Conservation (phyloP, 2,113 vertebrate species). For the Coptodon rendalli region DNA sequence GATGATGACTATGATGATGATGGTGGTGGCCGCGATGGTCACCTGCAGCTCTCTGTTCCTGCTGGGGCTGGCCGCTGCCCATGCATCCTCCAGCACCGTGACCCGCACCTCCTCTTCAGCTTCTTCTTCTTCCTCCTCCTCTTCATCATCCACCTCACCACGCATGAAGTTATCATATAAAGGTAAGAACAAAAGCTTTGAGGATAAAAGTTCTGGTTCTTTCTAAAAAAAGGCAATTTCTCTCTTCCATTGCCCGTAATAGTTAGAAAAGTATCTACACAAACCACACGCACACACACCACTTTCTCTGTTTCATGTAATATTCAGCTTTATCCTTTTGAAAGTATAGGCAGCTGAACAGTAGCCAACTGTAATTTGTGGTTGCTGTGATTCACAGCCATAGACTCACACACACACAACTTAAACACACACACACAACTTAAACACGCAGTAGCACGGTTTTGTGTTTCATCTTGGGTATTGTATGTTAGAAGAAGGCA, state of each 20-base stretch:
- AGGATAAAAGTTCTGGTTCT: not conserved
- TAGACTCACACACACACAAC: not conserved
- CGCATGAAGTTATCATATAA: constrained; percentile 74
- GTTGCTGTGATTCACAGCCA: constrained; percentile 10
- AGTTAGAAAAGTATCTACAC: not conserved
- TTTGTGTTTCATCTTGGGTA: constrained; percentile 12
- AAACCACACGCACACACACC: not conserved
- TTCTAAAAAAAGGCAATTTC: not conserved
- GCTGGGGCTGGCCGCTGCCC: constrained; percentile 54
- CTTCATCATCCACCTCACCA: constrained; percentile 58
- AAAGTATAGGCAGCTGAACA: constrained; percentile 35
- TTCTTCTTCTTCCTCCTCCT: constrained; percentile 19
- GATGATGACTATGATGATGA: constrained; percentile 70
- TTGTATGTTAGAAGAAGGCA: constrained; percentile 11
- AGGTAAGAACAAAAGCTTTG: constrained; percentile 51
- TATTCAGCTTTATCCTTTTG: constrained; percentile 1
- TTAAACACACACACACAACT: not conserved
- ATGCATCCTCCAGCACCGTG: constrained; percentile 42
- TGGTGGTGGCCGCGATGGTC: constrained; percentile 55
- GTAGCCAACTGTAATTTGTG: constrained; percentile 37
- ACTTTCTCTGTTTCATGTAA: not conserved
- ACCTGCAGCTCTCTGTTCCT: constrained; percentile 63
- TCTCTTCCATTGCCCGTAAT: not conserved
- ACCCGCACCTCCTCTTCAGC: constrained; percentile 28
- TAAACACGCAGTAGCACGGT: not conserved